phyloP scores from a whole-genome alignment of 2,888 invertebrate genomes.

The Empis livida region DNA sequence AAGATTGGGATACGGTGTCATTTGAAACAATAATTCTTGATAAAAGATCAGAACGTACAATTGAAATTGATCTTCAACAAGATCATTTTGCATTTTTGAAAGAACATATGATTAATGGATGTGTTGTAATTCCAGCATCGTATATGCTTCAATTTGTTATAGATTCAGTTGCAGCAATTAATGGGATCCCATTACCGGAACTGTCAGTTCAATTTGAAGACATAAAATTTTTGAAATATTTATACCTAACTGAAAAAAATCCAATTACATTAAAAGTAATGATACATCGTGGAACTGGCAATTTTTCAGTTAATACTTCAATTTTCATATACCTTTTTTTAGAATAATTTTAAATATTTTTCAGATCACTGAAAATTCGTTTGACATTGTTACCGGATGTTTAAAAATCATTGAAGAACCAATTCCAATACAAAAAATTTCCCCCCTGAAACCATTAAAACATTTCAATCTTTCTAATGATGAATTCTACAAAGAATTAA shows the following conservation, averaged over 20 bases:
- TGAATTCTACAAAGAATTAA: slow-evolving; percentile 53
- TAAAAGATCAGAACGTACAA: no score
- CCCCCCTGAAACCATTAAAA: slow-evolving; percentile 15
- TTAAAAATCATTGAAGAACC: slow-evolving; percentile 51
- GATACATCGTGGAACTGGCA: slow-evolving; percentile 42
- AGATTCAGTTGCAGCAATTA: neutral
- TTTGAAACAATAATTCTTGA: no score
- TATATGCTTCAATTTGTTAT: slow-evolving; percentile 55
- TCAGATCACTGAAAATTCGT: slow-evolving; percentile 12
- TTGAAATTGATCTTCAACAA: slow-evolving; percentile 32
- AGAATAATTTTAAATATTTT: neutral
- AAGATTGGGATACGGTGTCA: slow-evolving; percentile 16
- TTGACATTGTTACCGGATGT: slow-evolving; percentile 49
- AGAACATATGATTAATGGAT: slow-evolving; percentile 77
- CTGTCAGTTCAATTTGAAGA: slow-evolving; percentile 69
- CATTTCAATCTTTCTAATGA: slow-evolving; percentile 40
- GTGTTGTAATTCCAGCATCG: slow-evolving; percentile 55
- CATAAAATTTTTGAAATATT: slow-evolving; percentile 65
- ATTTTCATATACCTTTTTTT: neutral
- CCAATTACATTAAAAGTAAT: slow-evolving; percentile 37
- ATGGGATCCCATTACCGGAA: slow-evolving; percentile 25
- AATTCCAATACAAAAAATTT: slow-evolving; percentile 45
- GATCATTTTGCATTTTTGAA: slow-evolving; percentile 53
- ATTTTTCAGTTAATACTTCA: slow-evolving; percentile 35
- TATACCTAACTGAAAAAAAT: slow-evolving; percentile 54